Evolutionary conservation across 2,797 vertebrate species (phyloP).

Genomic region (Serranus cabrilla): DNA sequence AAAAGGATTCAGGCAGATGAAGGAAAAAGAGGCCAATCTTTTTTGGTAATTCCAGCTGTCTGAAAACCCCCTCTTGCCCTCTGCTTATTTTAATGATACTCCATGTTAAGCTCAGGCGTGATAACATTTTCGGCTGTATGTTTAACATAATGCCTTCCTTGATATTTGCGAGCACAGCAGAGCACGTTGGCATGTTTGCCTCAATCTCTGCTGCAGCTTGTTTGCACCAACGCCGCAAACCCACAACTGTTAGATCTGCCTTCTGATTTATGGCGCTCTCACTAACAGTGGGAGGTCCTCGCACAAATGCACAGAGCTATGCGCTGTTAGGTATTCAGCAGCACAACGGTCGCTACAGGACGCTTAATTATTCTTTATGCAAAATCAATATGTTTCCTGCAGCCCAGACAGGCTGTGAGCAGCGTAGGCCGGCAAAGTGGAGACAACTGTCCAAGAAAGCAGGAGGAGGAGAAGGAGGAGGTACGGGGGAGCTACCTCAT

Average conservation of each 20-base stretch:
- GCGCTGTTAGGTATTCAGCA: conserved; percentile 64
- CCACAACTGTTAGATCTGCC: conserved; percentile 43
- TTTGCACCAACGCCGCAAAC: conserved; percentile 39
- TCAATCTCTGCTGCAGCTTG: conserved; percentile 23
- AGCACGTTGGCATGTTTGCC: conserved; percentile 2
- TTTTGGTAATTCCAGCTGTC: conserved; percentile 65
- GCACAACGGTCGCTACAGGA: conserved; percentile 63
- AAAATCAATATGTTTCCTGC: conserved; percentile 78
- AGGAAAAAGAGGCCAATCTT: conserved; percentile 61
- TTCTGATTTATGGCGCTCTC: conserved; percentile 53
- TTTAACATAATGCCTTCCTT: conserved; percentile 25
- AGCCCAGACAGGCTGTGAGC: conserved; percentile 24
- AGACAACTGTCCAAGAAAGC: conserved; percentile 1
- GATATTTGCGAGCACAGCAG: conserved; percentile 15
- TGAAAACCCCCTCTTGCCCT: conserved; percentile 50
- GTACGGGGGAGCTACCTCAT: conserved; percentile 30
- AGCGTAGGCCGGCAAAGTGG: conserved; percentile 33
- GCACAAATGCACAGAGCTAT: conserved; percentile 38
- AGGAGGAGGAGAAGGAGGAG: background rate
- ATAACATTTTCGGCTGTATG: conserved; percentile 3
- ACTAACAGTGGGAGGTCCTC: conserved; percentile 56
- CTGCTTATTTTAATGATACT: conserved; percentile 54
- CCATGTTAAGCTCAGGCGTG: conserved; percentile 21
- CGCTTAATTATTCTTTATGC: conserved; percentile 81
- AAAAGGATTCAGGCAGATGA: conserved; percentile 64